phyloP scores from a whole-genome alignment of 2,113 vertebrate genomes.

The Poecilia latipinna region DNA sequence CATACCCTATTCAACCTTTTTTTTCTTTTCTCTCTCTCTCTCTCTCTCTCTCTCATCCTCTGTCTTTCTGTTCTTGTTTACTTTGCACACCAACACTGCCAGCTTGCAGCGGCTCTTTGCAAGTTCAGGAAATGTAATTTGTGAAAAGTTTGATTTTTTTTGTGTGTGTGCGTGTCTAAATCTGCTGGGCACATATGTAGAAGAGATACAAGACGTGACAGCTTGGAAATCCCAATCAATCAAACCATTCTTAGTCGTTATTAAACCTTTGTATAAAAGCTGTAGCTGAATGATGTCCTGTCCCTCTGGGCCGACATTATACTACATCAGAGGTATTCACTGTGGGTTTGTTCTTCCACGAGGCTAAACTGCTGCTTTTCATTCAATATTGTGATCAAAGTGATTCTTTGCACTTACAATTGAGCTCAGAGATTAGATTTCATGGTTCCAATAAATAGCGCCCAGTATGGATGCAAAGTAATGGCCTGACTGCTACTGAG shows the following conservation, averaged over 20 bases:
- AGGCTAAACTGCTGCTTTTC: slow-evolving; percentile 45
- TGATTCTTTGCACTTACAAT: slow-evolving; percentile 61
- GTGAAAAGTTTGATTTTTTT: slow-evolving; percentile 29
- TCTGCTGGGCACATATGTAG: slow-evolving; percentile 37
- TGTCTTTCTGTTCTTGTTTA: slow-evolving; percentile 47
- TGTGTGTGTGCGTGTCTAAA: neutral
- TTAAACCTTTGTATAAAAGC: slow-evolving; percentile 59
- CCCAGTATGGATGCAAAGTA: slow-evolving; percentile 44
- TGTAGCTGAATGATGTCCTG: slow-evolving; percentile 48
- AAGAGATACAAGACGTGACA: slow-evolving; percentile 37
- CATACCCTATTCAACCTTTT: slow-evolving; percentile 45
- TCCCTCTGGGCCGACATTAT: slow-evolving; percentile 52
- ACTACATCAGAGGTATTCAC: slow-evolving; percentile 44
- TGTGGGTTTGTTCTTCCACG: slow-evolving; percentile 37
- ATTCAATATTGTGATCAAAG: slow-evolving; percentile 60
- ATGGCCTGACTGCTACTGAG: slow-evolving; percentile 47
- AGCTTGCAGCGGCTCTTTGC: slow-evolving; percentile 41
- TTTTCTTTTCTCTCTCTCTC: slow-evolving; percentile 15
- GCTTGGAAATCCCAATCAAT: slow-evolving; percentile 64
- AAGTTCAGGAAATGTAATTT: slow-evolving; percentile 43
- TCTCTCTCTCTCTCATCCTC: slow-evolving; percentile 32
- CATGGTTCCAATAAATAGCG: slow-evolving; percentile 59
- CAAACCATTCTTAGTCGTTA: slow-evolving; percentile 53
- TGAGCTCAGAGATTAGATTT: slow-evolving; percentile 64
- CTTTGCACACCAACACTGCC: slow-evolving; percentile 30